A percentile compares a stretch with the other conserved stretches of the same genome.
Conservation (phyloP, 2,888 invertebrate genomes). For the Lamproptera curius region DNA sequence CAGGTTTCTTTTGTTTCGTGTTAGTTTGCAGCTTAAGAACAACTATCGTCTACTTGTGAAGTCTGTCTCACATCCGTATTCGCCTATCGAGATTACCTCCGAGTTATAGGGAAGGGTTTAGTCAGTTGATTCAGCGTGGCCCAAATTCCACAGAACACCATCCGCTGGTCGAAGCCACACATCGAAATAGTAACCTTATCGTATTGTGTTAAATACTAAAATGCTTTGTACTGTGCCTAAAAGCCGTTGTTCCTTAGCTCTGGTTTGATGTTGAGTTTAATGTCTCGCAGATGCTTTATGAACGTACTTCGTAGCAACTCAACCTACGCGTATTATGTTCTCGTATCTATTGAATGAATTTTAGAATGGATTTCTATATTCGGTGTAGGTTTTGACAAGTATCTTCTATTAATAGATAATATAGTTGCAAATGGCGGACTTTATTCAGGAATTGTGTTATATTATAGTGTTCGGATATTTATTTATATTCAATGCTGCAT, state of each 20-base stretch:
- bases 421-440: too few species aligned
- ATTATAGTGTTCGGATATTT: too few species aligned
- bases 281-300: slow-evolving; percentile 59
- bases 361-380: slow-evolving; percentile 1
- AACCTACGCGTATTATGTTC: slow-evolving; percentile 14
- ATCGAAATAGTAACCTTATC: slow-evolving; percentile 44
- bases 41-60: slow-evolving; percentile 10
- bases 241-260: slow-evolving; percentile 57
- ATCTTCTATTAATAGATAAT: too few species aligned
- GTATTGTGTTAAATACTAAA: slow-evolving; percentile 32
- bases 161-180: slow-evolving; percentile 40
- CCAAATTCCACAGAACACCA: slow-evolving; percentile 72
- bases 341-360: slow-evolving; percentile 13
- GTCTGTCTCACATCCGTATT: slow-evolving; percentile 40
- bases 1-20: neutral
- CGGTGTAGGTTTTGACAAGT: too few species aligned
- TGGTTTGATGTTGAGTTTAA: slow-evolving; percentile 46
- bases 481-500: too few species aligned
- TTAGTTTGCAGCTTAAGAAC: slow-evolving; percentile 15
- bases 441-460: too few species aligned
- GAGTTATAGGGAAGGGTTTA: slow-evolving; percentile 63
- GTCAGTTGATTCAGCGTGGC: slow-evolving; percentile 73
- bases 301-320: slow-evolving; percentile 31
- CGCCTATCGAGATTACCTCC: slow-evolving; percentile 47
- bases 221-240: slow-evolving; percentile 36